Conservation (phyloP, 2,888 invertebrate genomes). For the Nemotelus nigrinus region DNA sequence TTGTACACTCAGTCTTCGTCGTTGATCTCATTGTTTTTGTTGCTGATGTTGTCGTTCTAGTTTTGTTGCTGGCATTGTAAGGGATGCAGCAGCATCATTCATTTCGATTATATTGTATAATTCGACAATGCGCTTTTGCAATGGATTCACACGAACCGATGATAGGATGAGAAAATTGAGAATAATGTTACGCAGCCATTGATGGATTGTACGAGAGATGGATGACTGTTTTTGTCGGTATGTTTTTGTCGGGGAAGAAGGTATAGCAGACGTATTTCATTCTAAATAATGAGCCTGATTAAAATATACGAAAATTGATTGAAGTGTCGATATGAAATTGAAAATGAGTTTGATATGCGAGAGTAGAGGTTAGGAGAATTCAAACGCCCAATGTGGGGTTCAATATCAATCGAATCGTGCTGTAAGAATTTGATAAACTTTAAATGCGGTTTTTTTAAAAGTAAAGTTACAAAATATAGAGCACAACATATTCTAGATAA, state of each 20-base stretch:
- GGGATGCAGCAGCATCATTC: neutral
- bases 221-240: neutral
- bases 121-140: slow-evolving; percentile 37
- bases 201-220: neutral
- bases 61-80: slow-evolving; percentile 6
- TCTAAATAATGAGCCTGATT: slow-evolving; percentile 24
- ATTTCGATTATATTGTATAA: slow-evolving; percentile 32
- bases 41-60: neutral
- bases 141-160: neutral
- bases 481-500: too few relatives aligned
- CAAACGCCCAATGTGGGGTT: neutral
- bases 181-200: neutral
- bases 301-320: slow-evolving; percentile 25
- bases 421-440: too few relatives aligned
- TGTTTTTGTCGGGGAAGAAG: neutral
- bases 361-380: neutral
- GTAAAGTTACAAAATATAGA: too few relatives aligned
- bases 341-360: neutral
- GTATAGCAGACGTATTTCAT: slow-evolving; percentile 6
- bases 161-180: too few relatives aligned
- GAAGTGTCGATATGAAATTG: slow-evolving; percentile 26
- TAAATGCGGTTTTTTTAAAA: too few relatives aligned
- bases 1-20: neutral
- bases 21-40: neutral
- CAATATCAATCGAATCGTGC: too few relatives aligned